Conservation (phyloP, 2,113 vertebrate species). For the Daboia siamensis region DNA sequence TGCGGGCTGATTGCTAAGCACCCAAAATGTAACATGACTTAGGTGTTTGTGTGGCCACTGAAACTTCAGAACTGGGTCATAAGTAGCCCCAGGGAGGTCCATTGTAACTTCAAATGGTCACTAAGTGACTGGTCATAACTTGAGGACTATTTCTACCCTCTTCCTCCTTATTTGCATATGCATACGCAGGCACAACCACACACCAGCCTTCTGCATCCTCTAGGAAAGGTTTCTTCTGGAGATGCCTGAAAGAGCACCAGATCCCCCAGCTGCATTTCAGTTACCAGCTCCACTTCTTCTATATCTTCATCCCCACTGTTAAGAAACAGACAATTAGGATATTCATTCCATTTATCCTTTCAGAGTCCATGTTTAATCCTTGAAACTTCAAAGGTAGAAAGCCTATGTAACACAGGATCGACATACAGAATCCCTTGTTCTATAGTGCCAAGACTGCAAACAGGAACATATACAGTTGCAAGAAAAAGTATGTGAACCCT, state of each 20-base stretch:
- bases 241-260: slow-evolving; percentile 41
- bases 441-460: neutral
- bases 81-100: no score
- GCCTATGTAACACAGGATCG: neutral
- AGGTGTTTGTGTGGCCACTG: no score
- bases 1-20: no score
- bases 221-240: slow-evolving; percentile 43
- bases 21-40: no score
- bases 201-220: slow-evolving; percentile 64
- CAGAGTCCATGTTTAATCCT: neutral
- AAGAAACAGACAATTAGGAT: neutral
- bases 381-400: neutral
- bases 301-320: slow-evolving; percentile 46
- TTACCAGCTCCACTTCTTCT: slow-evolving; percentile 65
- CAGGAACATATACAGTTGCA: neutral
- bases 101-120: no score
- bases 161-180: neutral
- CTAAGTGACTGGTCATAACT: no score
- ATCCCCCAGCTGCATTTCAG: slow-evolving; percentile 62
- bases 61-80: no score
- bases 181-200: neutral
- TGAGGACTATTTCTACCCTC: no score
- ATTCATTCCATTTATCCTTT: no score
- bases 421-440: neutral
- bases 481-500: no score